Evolutionary conservation across 1,140 invertebrate genomes (phyloP).

Genomic region (Mercenaria mercenaria): DNA sequence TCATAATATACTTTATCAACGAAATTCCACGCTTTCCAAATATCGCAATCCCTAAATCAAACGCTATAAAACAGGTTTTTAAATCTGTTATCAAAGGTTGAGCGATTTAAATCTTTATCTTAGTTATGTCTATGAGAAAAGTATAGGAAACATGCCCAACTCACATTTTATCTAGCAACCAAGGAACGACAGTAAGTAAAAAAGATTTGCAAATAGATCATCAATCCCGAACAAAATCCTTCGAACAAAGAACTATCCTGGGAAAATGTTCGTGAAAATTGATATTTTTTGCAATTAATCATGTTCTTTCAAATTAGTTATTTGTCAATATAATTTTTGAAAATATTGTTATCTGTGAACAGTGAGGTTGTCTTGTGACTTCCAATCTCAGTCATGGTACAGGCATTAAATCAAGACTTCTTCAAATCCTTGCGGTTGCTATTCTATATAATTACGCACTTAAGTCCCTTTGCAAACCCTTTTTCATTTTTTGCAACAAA

Average conservation of each 20-base stretch:
- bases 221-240: conserved; percentile 16
- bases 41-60: conserved; percentile 61
- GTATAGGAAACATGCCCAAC: conserved; percentile 62
- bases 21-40: conserved; percentile 33
- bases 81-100: conserved; percentile 55
- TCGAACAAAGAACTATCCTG: conserved; percentile 36
- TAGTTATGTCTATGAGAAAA: conserved; percentile 48
- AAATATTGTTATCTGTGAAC: too few species aligned
- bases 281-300: conserved; percentile 5
- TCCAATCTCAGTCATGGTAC: too few species aligned
- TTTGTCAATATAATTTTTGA: too few species aligned
- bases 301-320: not conserved
- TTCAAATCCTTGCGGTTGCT: too few species aligned
- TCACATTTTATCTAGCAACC: conserved; percentile 49
- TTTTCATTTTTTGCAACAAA: too few species aligned
- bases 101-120: conserved; percentile 57
- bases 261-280: conserved; percentile 39
- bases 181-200: conserved; percentile 45
- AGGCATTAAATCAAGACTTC: too few species aligned
- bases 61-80: conserved; percentile 54
- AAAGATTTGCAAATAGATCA: conserved; percentile 35
- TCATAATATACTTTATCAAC: conserved; percentile 55
- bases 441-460: too few species aligned
- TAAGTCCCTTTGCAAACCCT: too few species aligned
- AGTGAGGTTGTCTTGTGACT: too few species aligned